Evolutionary conservation across 2,797 vertebrate species (phyloP).

Genomic region (Agapornis canus): DNA sequence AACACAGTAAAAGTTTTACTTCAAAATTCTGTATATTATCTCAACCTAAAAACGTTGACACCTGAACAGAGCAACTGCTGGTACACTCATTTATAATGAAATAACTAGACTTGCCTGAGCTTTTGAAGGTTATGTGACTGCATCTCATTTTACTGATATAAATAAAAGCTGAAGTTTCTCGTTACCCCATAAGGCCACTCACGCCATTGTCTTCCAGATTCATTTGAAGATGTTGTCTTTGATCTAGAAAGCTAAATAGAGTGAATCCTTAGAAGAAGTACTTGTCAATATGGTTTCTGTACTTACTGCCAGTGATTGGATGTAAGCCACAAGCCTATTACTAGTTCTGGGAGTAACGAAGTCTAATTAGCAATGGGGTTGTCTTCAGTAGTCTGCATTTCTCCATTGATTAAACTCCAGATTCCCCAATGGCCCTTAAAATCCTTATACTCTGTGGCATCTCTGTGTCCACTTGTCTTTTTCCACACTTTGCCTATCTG

Average conservation of each 20-base stretch:
- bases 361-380: background rate
- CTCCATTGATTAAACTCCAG: background rate
- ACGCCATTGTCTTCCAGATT: background rate
- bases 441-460: background rate
- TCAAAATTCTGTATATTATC: background rate
- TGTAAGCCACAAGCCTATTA: background rate
- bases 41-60: conserved; percentile 6
- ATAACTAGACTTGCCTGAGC: background rate
- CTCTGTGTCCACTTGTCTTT: background rate
- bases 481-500: background rate
- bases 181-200: background rate
- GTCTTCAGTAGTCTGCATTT: background rate
- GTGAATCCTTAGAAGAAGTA: background rate
- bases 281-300: background rate
- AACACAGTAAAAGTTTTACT: background rate
- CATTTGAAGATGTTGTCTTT: conserved; percentile 30
- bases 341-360: background rate
- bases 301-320: background rate
- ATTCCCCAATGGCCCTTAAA: background rate
- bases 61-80: background rate
- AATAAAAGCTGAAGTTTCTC: conserved; percentile 19
- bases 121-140: conserved; percentile 35
- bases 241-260: background rate
- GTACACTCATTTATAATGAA: conserved; percentile 8
- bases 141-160: background rate